Evolutionary conservation across 1,140 invertebrate genomes (phyloP), one percentile per base, ranked within the genome.

Genomic region (Drosophila lacteicornis): DNA sequence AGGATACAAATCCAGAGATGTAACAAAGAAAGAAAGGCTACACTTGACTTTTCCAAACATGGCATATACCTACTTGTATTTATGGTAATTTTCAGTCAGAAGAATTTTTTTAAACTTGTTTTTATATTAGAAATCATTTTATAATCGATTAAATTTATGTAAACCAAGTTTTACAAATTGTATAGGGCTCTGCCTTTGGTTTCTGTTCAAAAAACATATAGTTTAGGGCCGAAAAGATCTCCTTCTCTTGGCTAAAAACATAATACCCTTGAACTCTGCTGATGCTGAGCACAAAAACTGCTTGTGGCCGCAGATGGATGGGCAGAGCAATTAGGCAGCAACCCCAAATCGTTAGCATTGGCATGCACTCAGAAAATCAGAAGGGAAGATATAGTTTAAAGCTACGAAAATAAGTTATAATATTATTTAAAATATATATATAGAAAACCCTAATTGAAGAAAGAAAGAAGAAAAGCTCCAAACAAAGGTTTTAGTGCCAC

Each of bases 321-420:
- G 19, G n/a, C 46, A 4, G 3, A n/a, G 59, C 59, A 62, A 62
- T 62, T 62, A 62, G 59, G 19, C 17, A 61, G 46, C 30, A 25
- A 9, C 9, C 46, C 46, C 13, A 56, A 53, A 62, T 62, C 47
- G 49, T 62, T 53, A 51, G 46, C 46, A 58, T 45, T 45, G 56
- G 56, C 38, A 56, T 56, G n/a, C 53, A 56, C 36, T 6, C 19
- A 7, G 13, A 53, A 53, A 53, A 36, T 6, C 6, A 13, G 5
- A 50, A 4, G 6, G 3, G 0, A 19, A 19, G 13, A 3, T 17
- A 17, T 1, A 6, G 12, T 15, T 1, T 15, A 15, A 13, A 1
- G 7, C 3, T 2, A 15, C 12, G 5, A 3, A 22, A 40, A 56
- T 5, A 4, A 13, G 13, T 15, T 22, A 0, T 7, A 25, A n/a